A percentile compares a stretch with the other conserved stretches of the same genome.
These are phyloP conservation scores for Andrena hattorfiana DNA, from an alignment of 2,888 invertebrate species.

Conservation along the genomic window DNA sequence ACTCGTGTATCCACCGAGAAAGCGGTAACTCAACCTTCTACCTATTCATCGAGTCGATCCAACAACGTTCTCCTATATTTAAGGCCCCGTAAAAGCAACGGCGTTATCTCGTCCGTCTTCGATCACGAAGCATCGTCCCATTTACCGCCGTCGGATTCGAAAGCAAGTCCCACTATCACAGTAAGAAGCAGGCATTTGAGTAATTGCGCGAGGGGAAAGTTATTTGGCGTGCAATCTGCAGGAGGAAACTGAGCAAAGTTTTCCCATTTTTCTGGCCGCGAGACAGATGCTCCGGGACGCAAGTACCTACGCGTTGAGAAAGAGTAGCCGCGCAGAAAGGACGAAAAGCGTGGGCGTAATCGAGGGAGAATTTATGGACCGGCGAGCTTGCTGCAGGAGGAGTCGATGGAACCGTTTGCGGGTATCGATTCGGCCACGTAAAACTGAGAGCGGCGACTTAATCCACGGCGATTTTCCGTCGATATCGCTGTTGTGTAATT, in stretches of 20 bases:
- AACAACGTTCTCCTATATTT: background rate
- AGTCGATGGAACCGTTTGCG: background rate
- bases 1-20: background rate
- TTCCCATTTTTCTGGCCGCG: background rate
- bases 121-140: too few relatives aligned
- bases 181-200: too few relatives aligned
- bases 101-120: background rate
- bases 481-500: too few relatives aligned
- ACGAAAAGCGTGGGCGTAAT: slow-evolving; percentile 2
- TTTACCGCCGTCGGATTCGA: too few relatives aligned
- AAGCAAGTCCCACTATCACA: too few relatives aligned
- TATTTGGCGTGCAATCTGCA: too few relatives aligned
- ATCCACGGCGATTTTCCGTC: too few relatives aligned
- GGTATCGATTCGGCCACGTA: background rate
- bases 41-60: background rate
- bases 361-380: slow-evolving; percentile 7
- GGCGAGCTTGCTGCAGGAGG: background rate
- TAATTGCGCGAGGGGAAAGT: too few relatives aligned
- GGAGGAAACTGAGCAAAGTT: background rate
- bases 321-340: background rate
- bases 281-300: background rate
- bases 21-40: background rate
- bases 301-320: slow-evolving; percentile 10
- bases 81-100: background rate
- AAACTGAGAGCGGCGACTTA: too few relatives aligned